A percentile compares a stretch with the other conserved stretches of the same genome.
Evolutionary conservation across 1,140 invertebrate genomes (phyloP).

Genomic region (Thrips palmi): DNA sequence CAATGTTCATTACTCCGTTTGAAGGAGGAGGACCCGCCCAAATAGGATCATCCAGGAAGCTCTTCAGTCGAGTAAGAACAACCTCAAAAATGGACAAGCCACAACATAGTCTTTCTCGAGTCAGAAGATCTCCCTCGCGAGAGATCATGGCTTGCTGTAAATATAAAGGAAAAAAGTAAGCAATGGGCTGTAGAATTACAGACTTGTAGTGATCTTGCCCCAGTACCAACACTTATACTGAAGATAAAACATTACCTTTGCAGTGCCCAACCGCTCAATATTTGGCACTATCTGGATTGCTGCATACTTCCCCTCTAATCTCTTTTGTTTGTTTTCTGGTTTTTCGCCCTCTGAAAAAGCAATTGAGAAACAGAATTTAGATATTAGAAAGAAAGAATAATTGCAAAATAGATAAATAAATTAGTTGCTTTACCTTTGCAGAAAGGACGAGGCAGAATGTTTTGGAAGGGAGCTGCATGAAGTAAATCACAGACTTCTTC

Average conservation of each 20-base stretch:
- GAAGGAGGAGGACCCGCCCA: conserved; percentile 75
- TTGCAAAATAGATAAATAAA: background rate
- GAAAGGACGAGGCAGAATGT: conserved; percentile 83
- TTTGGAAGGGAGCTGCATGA: conserved; percentile 95
- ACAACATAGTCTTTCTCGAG: conserved; percentile 88
- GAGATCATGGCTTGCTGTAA: conserved; percentile 72
- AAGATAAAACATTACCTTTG: conserved; percentile 41
- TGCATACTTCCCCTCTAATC: conserved; percentile 80
- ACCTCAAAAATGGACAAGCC: conserved; percentile 96
- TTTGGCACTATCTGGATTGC: conserved; percentile 88
- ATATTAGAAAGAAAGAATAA: too few species aligned
- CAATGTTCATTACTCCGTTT: conserved; percentile 84
- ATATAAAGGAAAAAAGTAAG: background rate
- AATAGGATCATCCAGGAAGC: conserved; percentile 65
- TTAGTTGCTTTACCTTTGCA: conserved; percentile 58
- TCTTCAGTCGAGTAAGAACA: conserved; percentile 64
- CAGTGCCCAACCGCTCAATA: conserved; percentile 84
- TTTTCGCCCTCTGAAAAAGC: conserved; percentile 68
- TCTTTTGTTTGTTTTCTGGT: conserved; percentile 83
- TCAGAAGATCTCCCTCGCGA: conserved; percentile 83
- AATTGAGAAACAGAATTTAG: conserved; percentile 13
- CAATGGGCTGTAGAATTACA: conserved; percentile 5
- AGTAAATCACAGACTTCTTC: conserved; percentile 90
- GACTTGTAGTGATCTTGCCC: conserved; percentile 1
- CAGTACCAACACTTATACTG: conserved; percentile 2